Conservation (phyloP, 2,113 vertebrate species). For the Lepisosteus oculatus region DNA sequence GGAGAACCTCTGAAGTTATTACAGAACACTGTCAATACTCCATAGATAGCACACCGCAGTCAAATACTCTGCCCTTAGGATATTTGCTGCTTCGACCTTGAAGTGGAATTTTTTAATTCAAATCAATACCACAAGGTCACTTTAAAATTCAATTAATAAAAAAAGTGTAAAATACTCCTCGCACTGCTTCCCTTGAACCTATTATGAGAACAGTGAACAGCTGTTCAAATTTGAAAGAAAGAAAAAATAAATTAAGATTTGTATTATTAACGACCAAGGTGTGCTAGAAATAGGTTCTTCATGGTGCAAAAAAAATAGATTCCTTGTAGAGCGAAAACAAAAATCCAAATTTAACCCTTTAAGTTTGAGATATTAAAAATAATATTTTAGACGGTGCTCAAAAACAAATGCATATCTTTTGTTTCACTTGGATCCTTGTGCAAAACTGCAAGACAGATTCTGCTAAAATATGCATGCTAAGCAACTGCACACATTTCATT, state of each 20-base stretch:
- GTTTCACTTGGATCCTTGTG: constrained; percentile 12
- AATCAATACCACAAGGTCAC: constrained; percentile 68
- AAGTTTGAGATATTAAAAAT: not conserved
- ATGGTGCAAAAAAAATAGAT: constrained; percentile 12
- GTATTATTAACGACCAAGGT: constrained; percentile 20
- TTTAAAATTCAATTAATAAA: constrained; percentile 62
- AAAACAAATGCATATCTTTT: constrained; percentile 17
- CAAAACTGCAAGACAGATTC: constrained; percentile 37
- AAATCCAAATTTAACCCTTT: constrained; percentile 18
- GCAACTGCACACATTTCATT: constrained; percentile 56
- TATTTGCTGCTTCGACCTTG: constrained; percentile 24
- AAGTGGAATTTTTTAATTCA: constrained; percentile 36
- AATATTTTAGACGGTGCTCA: constrained; percentile 3
- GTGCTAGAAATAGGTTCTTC: constrained; percentile 13
- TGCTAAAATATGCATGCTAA: constrained; percentile 62
- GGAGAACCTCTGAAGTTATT: constrained; percentile 17
- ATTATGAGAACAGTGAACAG: constrained; percentile 13
- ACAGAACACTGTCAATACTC: constrained; percentile 17
- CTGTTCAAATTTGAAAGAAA: constrained; percentile 19
- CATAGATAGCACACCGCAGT: not conserved
- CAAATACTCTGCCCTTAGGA: constrained; percentile 23
- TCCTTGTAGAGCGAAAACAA: constrained; percentile 13
- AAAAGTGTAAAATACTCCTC: constrained; percentile 36
- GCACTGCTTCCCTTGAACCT: constrained; percentile 21
- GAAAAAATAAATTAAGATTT: constrained; percentile 15